Evolutionary conservation across 2,797 vertebrate genomes (phyloP), one percentile per base, ranked within the genome.

Genomic region (Enteromius radiatus): DNA sequence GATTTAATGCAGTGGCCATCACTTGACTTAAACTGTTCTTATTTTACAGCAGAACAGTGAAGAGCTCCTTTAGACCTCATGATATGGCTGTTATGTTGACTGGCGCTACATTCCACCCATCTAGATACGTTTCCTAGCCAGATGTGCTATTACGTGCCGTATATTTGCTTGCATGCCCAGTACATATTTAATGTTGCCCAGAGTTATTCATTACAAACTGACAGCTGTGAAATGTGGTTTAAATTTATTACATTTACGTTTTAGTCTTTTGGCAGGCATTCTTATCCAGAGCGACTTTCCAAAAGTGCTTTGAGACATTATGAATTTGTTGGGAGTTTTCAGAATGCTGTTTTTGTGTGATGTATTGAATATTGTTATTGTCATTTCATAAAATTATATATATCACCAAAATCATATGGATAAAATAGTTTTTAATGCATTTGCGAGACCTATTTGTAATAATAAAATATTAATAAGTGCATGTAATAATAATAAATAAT

Each of bases 21-120:
- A 67, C 70, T 82, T 54, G 23, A 82, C 61, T 67, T 19, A 67
- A 82, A 67, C 61, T 68, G 80, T 76, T 54, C 47, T 75, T 67
- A 67, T 54, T 41, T 65, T 67, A 74, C 31, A 15, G 31, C n/a
- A 64, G 36, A 10, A 15, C 45, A 43, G 19, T 71, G 9, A 81
- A 49, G 21, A 41, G 21, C 31, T 41, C 8, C 17, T 65, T 36
- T 75, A 64, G 61, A 75, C 59, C 23, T 82, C 41, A 49, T 67
- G 70, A 49, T 17, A 41, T n/a, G n/a, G 61, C 28, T 38, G 45
- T 75, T 28, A 47, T 70, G 52, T 54, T 49, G 70, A 31, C 56
- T 21, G 6, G 14, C 2, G 0, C 10, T 64, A 36, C 52, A 43
- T 71, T 74, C 15, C 4, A 59, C 5, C 5, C 19, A 31, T 61